phyloP scores from a whole-genome alignment of 2,888 invertebrate genomes.

The Coremacera marginata region DNA sequence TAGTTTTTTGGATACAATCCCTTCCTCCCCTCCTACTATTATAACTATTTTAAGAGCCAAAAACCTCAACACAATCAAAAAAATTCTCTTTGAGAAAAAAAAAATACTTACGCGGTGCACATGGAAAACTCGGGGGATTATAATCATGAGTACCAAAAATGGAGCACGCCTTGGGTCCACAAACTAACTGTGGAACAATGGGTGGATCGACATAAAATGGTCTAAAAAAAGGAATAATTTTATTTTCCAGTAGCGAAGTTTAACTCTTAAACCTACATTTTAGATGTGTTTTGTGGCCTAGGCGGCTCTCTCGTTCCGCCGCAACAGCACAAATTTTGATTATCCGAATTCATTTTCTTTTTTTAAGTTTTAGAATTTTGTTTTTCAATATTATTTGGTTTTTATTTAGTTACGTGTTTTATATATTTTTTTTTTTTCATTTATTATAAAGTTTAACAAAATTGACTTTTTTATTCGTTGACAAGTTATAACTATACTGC shows the following conservation, averaged over 20 bases:
- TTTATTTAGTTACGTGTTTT: conserved; percentile 39
- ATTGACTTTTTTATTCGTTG: conserved; percentile 39
- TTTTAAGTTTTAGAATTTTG: conserved; percentile 43
- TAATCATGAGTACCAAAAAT: conserved; percentile 54
- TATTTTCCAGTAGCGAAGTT: not conserved
- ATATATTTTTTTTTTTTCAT: conserved; percentile 33
- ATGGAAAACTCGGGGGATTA: conserved; percentile 46
- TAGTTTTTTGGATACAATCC: not conserved
- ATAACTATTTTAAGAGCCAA: not conserved
- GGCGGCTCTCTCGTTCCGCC: conserved; percentile 15
- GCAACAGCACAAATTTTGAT: conserved; percentile 33
- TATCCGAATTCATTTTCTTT: conserved; percentile 44
- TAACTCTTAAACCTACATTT: not conserved
- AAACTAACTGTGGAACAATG: conserved; percentile 41
- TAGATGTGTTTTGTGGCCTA: not conserved
- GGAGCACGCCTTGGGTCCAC: conserved; percentile 50
- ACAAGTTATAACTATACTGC: conserved; percentile 40
- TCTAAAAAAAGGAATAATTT: conserved; percentile 9
- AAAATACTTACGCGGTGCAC: conserved; percentile 40
- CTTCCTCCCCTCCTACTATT: not conserved
- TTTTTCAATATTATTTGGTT: conserved; percentile 26
- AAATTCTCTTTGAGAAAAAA: not conserved
- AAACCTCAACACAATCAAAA: not conserved
- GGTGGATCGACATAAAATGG: conserved; percentile 26
- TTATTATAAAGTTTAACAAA: conserved; percentile 30